Conservation (phyloP, 1,140 invertebrate species). For the Hestina assimilis region DNA sequence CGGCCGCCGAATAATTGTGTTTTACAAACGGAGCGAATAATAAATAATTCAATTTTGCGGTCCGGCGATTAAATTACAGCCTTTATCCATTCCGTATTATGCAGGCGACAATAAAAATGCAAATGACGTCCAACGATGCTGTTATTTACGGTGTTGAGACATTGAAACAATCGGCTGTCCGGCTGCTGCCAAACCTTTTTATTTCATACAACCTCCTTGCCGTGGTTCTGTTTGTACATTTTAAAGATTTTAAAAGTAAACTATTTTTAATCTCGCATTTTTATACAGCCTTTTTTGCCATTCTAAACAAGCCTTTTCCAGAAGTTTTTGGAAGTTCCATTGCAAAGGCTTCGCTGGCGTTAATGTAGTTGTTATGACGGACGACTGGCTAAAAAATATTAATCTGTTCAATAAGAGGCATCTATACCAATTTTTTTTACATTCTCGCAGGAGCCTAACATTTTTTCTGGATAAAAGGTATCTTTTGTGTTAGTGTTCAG, state of each 20-base stretch:
- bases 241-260: no score
- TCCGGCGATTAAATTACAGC: slow-evolving; percentile 63
- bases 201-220: slow-evolving; percentile 9
- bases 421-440: no score
- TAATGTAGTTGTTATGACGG: no score
- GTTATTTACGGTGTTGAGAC: slow-evolving; percentile 62
- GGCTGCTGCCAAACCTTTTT: slow-evolving; percentile 25
- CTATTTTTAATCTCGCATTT: background rate
- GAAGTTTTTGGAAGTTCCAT: no score
- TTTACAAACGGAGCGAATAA: slow-evolving; percentile 64
- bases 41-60: slow-evolving; percentile 76
- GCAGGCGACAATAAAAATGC: slow-evolving; percentile 74
- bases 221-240: background rate
- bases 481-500: no score
- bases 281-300: no score
- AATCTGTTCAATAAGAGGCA: no score
- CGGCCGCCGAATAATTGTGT: slow-evolving; percentile 65
- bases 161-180: slow-evolving; percentile 50
- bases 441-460: no score
- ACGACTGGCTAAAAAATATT: no score
- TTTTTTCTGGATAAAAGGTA: no score
- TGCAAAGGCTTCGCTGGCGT: no score
- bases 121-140: slow-evolving; percentile 62
- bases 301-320: no score
- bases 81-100: slow-evolving; percentile 63